phyloP scores from a whole-genome alignment of 2,113 vertebrate species.

The Numenius arquata region DNA sequence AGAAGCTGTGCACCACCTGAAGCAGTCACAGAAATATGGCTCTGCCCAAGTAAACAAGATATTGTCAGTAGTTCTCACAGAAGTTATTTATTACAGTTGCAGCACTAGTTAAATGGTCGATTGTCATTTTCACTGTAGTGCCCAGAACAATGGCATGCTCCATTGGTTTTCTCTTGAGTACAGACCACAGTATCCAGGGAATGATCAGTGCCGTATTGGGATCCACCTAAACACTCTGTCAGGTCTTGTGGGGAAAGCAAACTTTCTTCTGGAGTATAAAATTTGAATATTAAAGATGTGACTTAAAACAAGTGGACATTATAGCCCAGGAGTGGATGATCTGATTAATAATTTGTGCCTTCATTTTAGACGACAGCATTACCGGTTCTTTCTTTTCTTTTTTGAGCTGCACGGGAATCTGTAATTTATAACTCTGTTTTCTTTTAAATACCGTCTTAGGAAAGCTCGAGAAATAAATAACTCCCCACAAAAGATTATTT shows the following conservation, averaged over 20 bases:
- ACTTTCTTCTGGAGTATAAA: not conserved
- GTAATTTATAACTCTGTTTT: conserved; percentile 28
- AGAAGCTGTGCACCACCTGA: not conserved
- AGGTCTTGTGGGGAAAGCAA: not conserved
- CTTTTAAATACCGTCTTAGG: conserved; percentile 36
- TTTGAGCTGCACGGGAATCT: not conserved
- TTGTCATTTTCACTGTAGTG: not conserved
- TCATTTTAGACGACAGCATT: not conserved
- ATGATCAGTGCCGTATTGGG: not conserved
- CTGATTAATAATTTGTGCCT: not conserved
- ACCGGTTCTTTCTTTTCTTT: not conserved
- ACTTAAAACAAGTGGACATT: not conserved
- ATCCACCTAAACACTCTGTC: not conserved
- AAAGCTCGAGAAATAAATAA: conserved; percentile 34
- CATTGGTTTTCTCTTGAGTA: not conserved
- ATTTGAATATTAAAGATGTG: not conserved
- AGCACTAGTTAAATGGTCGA: not conserved
- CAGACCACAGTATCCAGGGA: not conserved
- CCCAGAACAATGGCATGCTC: not conserved
- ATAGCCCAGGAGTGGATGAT: not conserved
- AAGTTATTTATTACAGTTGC: not conserved
- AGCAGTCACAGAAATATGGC: not conserved
- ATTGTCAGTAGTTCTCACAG: not conserved
- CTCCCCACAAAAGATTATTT: conserved; percentile 31
- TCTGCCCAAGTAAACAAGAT: not conserved